A percentile compares a stretch with the other conserved stretches of the same genome.
phyloP scores from a whole-genome alignment of 1,140 invertebrate genomes.

The Gonatopus flavifemur region DNA sequence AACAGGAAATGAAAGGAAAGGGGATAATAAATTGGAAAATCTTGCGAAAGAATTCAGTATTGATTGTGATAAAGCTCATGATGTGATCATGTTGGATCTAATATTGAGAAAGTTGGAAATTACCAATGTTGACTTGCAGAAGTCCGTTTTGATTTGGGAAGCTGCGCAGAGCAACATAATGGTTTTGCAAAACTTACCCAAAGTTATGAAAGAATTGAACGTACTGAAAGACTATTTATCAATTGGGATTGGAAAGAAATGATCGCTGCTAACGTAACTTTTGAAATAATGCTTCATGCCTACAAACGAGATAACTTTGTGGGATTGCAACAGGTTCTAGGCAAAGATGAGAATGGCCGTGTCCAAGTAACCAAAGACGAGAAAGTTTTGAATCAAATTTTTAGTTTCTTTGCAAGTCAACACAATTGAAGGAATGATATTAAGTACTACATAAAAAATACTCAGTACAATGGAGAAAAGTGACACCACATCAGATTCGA shows the following conservation, averaged over 20 bases:
- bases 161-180: constrained; percentile 3
- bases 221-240: constrained; percentile 6
- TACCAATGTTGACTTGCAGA: constrained; percentile 1
- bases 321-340: neutral
- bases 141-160: neutral
- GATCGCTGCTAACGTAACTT: constrained; percentile 9
- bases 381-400: constrained; percentile 7
- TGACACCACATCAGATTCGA: too few relatives aligned
- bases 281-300: constrained; percentile 1
- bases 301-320: constrained; percentile 4
- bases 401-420: constrained; percentile 11
- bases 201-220: constrained; percentile 1
- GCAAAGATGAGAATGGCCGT: constrained; percentile 10
- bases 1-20: too few relatives aligned
- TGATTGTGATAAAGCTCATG: constrained; percentile 8
- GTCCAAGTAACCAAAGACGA: constrained; percentile 7
- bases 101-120: constrained; percentile 4
- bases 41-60: constrained; percentile 2
- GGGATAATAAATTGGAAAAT: constrained; percentile 16
- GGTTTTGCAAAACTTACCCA: constrained; percentile 4
- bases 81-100: constrained; percentile 12
- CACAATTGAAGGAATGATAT: too few relatives aligned
- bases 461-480: too few relatives aligned
- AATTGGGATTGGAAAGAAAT: constrained; percentile 9
- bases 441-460: too few relatives aligned